phyloP scores from a whole-genome alignment of 2,888 invertebrate species.

The Zygothrica quintamaculata region DNA sequence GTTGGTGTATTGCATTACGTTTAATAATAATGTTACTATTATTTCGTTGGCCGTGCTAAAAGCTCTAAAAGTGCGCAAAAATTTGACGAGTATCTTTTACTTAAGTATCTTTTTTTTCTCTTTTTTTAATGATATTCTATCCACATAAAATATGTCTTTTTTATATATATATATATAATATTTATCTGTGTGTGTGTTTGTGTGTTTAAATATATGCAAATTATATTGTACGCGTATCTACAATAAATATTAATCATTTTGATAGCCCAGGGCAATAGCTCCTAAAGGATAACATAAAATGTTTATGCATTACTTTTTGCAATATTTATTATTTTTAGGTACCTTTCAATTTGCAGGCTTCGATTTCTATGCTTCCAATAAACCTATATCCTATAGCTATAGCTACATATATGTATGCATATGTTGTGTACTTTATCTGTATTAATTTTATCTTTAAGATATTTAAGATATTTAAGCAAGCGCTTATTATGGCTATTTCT shows the following conservation, averaged over 20 bases:
- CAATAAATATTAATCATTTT: slow-evolving; percentile 37
- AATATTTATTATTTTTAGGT: too few species aligned
- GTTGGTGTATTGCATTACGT: slow-evolving; percentile 34
- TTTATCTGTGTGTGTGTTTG: slow-evolving; percentile 19
- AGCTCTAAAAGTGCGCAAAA: slow-evolving; percentile 74
- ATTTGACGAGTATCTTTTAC: slow-evolving; percentile 51
- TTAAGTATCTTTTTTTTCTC: too few species aligned
- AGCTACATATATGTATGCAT: slow-evolving; percentile 11
- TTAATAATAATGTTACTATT: slow-evolving; percentile 59
- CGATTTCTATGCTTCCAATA: slow-evolving; percentile 26
- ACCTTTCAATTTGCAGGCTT: slow-evolving; percentile 31
- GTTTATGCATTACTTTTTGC: background rate
- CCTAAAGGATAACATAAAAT: slow-evolving; percentile 16
- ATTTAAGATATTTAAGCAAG: slow-evolving; percentile 44
- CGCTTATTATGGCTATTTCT: slow-evolving; percentile 18
- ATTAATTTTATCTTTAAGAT: slow-evolving; percentile 18
- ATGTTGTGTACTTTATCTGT: slow-evolving; percentile 12
- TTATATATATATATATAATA: slow-evolving; percentile 16
- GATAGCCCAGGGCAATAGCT: slow-evolving; percentile 47
- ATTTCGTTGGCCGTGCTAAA: slow-evolving; percentile 74
- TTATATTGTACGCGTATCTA: slow-evolving; percentile 34
- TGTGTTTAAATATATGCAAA: slow-evolving; percentile 16
- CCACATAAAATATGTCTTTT: slow-evolving; percentile 15
- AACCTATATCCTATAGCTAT: slow-evolving; percentile 38
- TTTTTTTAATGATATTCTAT: slow-evolving; percentile 17